Evolutionary conservation across 2,888 invertebrate genomes (phyloP).

Genomic region (Cantharis flavilabris): DNA sequence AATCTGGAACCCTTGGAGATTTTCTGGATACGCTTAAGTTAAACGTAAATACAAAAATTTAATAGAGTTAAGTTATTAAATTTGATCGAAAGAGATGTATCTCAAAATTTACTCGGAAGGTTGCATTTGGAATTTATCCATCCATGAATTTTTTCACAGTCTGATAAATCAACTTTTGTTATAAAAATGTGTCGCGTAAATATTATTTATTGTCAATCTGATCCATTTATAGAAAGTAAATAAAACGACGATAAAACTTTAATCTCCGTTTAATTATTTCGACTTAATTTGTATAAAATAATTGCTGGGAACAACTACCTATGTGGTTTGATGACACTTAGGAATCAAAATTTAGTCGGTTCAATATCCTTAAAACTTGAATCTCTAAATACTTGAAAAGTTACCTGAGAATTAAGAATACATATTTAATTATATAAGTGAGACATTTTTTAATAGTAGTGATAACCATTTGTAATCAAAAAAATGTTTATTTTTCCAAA

Average conservation of each 20-base stretch:
- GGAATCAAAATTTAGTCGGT: background rate
- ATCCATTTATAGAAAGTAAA: background rate
- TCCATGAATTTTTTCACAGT: background rate
- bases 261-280: background rate
- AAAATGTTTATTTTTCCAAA: slow-evolving; percentile 7
- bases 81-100: background rate
- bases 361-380: background rate
- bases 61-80: background rate
- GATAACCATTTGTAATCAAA: background rate
- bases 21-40: background rate
- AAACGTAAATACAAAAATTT: background rate
- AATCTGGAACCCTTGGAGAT: background rate
- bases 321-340: background rate
- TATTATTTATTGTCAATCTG: background rate
- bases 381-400: background rate
- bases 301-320: background rate
- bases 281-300: background rate
- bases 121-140: background rate
- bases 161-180: background rate
- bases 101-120: background rate
- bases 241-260: background rate
- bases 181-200: background rate
- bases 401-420: background rate
- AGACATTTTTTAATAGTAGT: background rate
- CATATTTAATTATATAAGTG: no score